Conservation (phyloP, 1,140 invertebrate species). For the Bombus waltoni region DNA sequence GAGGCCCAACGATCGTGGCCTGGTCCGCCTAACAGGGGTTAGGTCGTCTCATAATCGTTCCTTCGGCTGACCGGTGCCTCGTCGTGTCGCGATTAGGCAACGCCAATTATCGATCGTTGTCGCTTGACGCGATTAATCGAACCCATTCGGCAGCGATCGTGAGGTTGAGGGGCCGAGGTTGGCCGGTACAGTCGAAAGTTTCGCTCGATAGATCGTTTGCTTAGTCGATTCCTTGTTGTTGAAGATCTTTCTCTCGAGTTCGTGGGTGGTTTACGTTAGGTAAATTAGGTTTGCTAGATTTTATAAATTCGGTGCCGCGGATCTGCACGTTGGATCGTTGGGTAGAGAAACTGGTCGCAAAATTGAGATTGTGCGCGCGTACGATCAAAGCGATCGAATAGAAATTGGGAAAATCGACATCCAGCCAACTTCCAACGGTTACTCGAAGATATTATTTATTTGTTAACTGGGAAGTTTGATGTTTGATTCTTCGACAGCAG, state of each 20-base stretch:
- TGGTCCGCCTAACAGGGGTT: conserved; percentile 36
- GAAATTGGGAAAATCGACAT: no score
- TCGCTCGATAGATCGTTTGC: not conserved
- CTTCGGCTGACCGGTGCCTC: conserved; percentile 21
- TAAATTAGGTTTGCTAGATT: not conserved
- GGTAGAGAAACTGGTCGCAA: not conserved
- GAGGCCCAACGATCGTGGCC: conserved; percentile 53
- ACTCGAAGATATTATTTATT: no score
- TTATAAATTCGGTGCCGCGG: not conserved
- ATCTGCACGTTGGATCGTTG: not conserved
- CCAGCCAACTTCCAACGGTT: no score
- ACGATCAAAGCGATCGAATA: no score
- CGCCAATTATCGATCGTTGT: conserved; percentile 74
- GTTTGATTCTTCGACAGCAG: not conserved
- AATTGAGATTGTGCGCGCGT: not conserved
- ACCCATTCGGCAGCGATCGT: conserved; percentile 66
- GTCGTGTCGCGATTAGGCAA: conserved; percentile 68
- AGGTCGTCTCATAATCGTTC: conserved; percentile 51
- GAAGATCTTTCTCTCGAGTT: not conserved
- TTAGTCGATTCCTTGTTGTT: not conserved
- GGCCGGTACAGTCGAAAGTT: not conserved
- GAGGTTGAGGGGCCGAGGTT: conserved; percentile 10
- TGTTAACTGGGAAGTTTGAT: not conserved
- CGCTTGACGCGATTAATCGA: conserved; percentile 73
- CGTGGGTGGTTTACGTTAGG: not conserved